These are phyloP conservation scores for Grallaria varia DNA, from an alignment of 2,113 vertebrate genomes.

Conservation along the genomic window DNA sequence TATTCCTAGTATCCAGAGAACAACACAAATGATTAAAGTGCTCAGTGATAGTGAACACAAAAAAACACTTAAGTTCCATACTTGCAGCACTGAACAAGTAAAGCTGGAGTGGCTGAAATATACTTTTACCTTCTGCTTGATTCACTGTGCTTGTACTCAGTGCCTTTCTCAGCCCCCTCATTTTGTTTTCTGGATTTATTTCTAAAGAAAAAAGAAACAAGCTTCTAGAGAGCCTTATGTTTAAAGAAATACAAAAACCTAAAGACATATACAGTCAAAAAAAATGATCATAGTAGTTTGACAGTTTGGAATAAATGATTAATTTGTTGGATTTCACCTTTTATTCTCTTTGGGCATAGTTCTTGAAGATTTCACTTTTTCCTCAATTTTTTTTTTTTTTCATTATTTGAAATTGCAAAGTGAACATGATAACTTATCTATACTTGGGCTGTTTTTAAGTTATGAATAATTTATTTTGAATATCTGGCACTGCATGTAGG, in stretches of 20 bases:
- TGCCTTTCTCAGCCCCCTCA: neutral
- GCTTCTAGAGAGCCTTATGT: neutral
- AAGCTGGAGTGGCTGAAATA: neutral
- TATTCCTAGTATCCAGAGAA: neutral
- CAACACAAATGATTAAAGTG: neutral
- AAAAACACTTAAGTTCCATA: accelerated
- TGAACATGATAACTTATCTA: neutral
- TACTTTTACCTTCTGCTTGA: neutral
- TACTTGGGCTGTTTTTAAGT: neutral
- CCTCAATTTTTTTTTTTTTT: neutral
- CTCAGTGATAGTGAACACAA: neutral
- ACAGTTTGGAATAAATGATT: neutral
- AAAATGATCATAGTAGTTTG: neutral
- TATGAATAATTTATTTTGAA: neutral
- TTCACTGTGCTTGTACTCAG: neutral
- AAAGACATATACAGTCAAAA: neutral
- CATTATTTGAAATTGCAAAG: neutral
- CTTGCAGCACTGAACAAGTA: neutral
- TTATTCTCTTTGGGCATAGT: neutral
- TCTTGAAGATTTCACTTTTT: neutral
- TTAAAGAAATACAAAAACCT: neutral
- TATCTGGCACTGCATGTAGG: neutral
- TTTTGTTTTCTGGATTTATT: neutral
- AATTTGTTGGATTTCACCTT: neutral
- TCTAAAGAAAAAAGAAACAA: neutral